A percentile compares a stretch with the other conserved stretches of the same genome.
These are phyloP conservation scores for Puma concolor DNA, from an alignment of 2,113 vertebrate species.

Conservation along the genomic window DNA sequence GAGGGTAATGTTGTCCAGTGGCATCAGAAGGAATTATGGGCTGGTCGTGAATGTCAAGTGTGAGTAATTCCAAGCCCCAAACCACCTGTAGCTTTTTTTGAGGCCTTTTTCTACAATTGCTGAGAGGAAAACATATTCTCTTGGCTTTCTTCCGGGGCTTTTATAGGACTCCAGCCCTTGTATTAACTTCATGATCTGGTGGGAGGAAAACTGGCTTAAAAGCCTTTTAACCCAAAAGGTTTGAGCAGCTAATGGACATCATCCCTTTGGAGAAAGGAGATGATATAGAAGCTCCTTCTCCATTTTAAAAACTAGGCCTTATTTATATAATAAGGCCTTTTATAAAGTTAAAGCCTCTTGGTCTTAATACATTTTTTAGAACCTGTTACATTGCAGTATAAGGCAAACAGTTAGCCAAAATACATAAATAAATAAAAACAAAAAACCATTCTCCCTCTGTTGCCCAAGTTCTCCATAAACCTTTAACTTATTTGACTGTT, in stretches of 20 bases:
- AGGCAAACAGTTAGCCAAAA: background rate
- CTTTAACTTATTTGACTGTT: slow-evolving; percentile 26
- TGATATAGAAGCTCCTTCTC: slow-evolving; percentile 41
- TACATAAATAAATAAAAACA: background rate
- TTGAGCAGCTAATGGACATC: slow-evolving; percentile 44
- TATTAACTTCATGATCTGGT: slow-evolving; percentile 13
- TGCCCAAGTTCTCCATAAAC: background rate
- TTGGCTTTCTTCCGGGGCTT: background rate
- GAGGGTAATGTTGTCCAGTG: background rate
- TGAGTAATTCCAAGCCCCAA: background rate
- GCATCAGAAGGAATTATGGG: background rate
- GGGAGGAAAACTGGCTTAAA: slow-evolving; percentile 54
- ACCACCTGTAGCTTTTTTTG: background rate
- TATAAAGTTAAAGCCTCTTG: slow-evolving; percentile 43
- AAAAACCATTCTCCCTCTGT: background rate
- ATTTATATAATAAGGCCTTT: slow-evolving; percentile 51
- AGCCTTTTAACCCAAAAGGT: slow-evolving; percentile 51
- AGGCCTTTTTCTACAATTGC: background rate
- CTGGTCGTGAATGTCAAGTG: background rate
- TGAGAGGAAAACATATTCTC: slow-evolving; percentile 4
- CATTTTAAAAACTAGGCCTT: slow-evolving; percentile 51
- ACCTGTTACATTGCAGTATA: background rate
- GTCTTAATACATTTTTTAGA: slow-evolving; percentile 32
- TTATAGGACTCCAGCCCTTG: background rate
- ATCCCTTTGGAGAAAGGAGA: slow-evolving; percentile 24